phyloP scores from a whole-genome alignment of 2,888 invertebrate species.

The Chrysomela aeneicollis region DNA sequence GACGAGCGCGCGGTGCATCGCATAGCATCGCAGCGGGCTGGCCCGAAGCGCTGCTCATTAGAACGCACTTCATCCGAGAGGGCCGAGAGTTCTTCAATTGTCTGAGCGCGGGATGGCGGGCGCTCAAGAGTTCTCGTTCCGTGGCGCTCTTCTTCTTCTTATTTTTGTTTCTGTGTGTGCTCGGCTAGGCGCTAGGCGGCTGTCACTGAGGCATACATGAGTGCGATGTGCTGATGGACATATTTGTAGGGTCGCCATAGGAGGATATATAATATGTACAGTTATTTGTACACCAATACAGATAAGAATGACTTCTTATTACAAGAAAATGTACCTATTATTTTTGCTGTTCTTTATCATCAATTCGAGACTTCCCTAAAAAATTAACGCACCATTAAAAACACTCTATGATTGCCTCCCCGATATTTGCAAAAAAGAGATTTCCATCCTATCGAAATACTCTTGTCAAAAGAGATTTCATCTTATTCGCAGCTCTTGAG shows the following conservation, averaged over 20 bases:
- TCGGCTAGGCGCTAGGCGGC: slow-evolving; percentile 13
- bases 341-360: too few relatives aligned
- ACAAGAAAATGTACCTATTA: too few relatives aligned
- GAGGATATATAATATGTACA: too few relatives aligned
- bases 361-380: too few relatives aligned
- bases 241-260: background rate
- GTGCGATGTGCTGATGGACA: background rate
- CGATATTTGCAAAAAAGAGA: too few relatives aligned
- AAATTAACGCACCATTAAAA: too few relatives aligned
- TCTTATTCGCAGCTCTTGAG: too few relatives aligned
- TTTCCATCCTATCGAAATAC: too few relatives aligned
- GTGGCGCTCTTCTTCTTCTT: slow-evolving; percentile 27
- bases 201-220: slow-evolving; percentile 8
- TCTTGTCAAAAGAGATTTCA: too few relatives aligned
- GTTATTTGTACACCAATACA: too few relatives aligned
- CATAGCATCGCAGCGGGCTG: slow-evolving; percentile 34
- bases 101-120: slow-evolving; percentile 49
- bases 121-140: slow-evolving; percentile 29
- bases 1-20: slow-evolving; percentile 32
- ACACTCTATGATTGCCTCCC: too few relatives aligned
- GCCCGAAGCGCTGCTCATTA: slow-evolving; percentile 57
- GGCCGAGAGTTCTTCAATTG: slow-evolving; percentile 55
- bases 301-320: too few relatives aligned
- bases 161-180: slow-evolving; percentile 14
- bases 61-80: slow-evolving; percentile 55